Evolutionary conservation across 2,113 vertebrate genomes (phyloP), one percentile per base, ranked within the genome.

Genomic region (Lamprotornis superbus): DNA sequence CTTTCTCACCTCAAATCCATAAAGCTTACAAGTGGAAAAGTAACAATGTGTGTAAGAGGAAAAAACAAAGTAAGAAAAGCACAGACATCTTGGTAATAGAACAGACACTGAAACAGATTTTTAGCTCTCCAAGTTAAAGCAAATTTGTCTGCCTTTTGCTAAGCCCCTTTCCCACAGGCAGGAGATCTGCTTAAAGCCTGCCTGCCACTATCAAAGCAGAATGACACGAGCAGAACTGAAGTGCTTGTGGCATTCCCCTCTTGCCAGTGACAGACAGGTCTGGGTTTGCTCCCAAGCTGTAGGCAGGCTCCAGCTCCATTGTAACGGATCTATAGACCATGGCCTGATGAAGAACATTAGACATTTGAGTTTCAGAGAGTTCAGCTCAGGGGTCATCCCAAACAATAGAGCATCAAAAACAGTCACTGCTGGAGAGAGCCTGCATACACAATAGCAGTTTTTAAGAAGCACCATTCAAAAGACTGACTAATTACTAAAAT

Each of bases 391-490:
- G 95, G 96, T 97, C 96, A 97, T 87, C 91, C 73, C 52, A 75
- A 94, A 97, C 94, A 97, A 97, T 94, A 64, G 83, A 70, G 89
- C 94, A 95, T 96, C 96, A 97, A 96, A 97, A 96, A 95, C 96
- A 95, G 95, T 89, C 95, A 84, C 96, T 94, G 96, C 93, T 95
- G 96, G 95, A 97, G 86, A 95, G 91, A 92, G 94, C 89, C 83
- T 92, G 86, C 83, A 87, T 5, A 79, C 73, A 97, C 95, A 96
- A 97, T 96, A 82, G 95, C 87, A 89, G 93, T 89, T 95, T 96
- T 95, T 94, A 96, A 96, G 89, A 87, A 92, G 80, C 56, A 87
- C 49, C 56, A 83, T 87, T 96, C 93, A 91, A 87, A 95, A 94
- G 94, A 92, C 55, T 0, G 68, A 96, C 94, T 97, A 97, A 97